A percentile compares a stretch with the other conserved stretches of the same genome.
Conservation (phyloP, 1,140 invertebrate species). For the Nasonia vitripennis region DNA sequence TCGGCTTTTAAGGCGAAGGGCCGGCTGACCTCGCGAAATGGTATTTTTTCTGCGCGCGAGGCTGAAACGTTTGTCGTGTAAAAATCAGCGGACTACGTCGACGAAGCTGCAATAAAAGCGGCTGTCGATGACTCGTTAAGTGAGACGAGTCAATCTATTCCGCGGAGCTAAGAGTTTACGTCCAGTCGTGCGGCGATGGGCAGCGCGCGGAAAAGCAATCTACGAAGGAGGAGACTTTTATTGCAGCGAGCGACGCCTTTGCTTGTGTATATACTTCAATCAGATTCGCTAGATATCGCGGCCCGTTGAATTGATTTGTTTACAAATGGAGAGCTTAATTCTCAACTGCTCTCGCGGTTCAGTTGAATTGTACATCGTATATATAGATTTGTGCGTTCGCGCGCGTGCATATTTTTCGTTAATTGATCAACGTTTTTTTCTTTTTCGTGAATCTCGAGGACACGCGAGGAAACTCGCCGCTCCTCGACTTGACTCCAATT, state of each 20-base stretch:
- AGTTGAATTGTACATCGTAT: not conserved
- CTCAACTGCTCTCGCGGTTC: too few species aligned
- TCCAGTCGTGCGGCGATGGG: not conserved
- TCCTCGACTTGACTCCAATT: constrained; percentile 61
- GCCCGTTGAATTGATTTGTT: not conserved
- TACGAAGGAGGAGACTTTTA: not conserved
- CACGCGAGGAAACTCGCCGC: constrained; percentile 2
- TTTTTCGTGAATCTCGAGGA: not conserved
- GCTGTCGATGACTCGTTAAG: not conserved
- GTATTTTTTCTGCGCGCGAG: not conserved
- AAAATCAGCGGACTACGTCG: not conserved
- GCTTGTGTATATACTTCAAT: not conserved
- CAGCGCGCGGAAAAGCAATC: not conserved
- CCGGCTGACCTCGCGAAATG: too few species aligned
- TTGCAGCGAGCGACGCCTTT: not conserved
- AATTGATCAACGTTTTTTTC: not conserved
- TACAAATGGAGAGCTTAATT: not conserved
- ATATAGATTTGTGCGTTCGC: not conserved
- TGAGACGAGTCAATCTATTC: not conserved
- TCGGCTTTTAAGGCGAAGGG: too few species aligned
- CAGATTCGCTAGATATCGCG: constrained; percentile 7
- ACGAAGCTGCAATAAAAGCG: not conserved
- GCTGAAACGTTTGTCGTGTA: not conserved
- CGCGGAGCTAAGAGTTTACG: not conserved
- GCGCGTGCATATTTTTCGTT: constrained; percentile 12